Evolutionary conservation across 2,888 invertebrate species (phyloP).

Genomic region (Perithous albicinctus): DNA sequence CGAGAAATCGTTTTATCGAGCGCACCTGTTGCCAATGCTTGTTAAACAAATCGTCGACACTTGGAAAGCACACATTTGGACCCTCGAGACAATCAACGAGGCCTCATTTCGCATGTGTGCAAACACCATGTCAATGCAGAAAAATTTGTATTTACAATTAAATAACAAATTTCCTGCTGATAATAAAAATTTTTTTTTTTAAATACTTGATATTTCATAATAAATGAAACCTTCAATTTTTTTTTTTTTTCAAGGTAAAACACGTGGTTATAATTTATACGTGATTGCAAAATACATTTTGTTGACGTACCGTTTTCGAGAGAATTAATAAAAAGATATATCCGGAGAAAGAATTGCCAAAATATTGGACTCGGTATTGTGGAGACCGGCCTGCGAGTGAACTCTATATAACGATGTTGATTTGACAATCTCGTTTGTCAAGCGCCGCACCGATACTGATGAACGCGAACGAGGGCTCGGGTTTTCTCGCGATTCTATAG

Average conservation of each 20-base stretch:
- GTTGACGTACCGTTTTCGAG: conserved; percentile 20
- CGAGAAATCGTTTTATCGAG: neutral
- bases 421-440: conserved; percentile 60
- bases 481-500: conserved; percentile 54
- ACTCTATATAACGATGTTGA: neutral
- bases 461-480: conserved; percentile 55
- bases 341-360: no score
- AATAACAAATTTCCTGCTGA: neutral
- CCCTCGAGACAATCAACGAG: neutral
- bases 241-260: neutral
- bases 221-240: no score
- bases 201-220: no score
- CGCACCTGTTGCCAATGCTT: conserved; percentile 2
- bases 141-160: neutral
- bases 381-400: neutral
- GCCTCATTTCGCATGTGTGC: conserved; percentile 24
- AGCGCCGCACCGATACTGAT: conserved; percentile 59
- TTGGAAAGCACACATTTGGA: neutral
- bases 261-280: no score
- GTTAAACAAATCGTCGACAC: conserved; percentile 5
- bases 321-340: neutral
- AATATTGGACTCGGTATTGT: no score
- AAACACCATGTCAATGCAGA: neutral
- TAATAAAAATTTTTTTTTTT: no score
- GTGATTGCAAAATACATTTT: no score